Base-by-base conservation (phyloP, 92 coral and sea anemone genomes). In the Siderastrea radians region DNA sequence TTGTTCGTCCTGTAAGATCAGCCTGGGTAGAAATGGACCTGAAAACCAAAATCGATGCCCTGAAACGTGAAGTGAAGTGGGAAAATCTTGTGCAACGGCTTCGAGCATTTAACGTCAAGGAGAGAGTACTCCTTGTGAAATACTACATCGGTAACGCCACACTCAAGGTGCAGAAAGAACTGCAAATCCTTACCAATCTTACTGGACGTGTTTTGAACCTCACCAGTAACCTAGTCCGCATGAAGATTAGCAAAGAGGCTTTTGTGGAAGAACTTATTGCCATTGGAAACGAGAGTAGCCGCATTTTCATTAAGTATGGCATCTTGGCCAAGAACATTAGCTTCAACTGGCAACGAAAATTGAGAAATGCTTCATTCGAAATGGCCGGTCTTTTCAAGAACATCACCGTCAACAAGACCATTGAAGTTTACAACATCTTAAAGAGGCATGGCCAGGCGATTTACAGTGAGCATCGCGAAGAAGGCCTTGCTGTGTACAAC, bases 11-110 rank as follows among this genome's bases (percentile, higher is more conserved):
- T 10, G 65, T 87, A 75, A 88, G 86, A 80, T 80, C 49, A 75
- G 87, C 94, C 9, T 95, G 96, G 96, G 71, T 50, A 5, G 77
- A 95, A 38, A 86, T 91, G 80, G 96, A 95, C 80, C 71, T 95
- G 26, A 84, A 79, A 63, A 79, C 90, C 62, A 92, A 87, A 78
- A 55, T 85, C 74, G 82, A 68, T 43, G 96, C 95, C 9, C 75
- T 95, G 50, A 72, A 85, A 54, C 91, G 93, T 15, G 78, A 84
- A 67, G 92, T 78, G 45, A 94, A 87, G 58, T 95, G 95, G 98
- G 73, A 93, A 72, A 74, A 85, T 68, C 86, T 94, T 13, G 89
- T 89, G 16, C 84, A 88, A 46, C 85, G 63, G 86, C 71, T 93
- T 68, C 90, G 78, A 53, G 77, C 93, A 13, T 58, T 95, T 11